Conservation (phyloP, 1,140 invertebrate genomes). For the Agrilus planipennis region DNA sequence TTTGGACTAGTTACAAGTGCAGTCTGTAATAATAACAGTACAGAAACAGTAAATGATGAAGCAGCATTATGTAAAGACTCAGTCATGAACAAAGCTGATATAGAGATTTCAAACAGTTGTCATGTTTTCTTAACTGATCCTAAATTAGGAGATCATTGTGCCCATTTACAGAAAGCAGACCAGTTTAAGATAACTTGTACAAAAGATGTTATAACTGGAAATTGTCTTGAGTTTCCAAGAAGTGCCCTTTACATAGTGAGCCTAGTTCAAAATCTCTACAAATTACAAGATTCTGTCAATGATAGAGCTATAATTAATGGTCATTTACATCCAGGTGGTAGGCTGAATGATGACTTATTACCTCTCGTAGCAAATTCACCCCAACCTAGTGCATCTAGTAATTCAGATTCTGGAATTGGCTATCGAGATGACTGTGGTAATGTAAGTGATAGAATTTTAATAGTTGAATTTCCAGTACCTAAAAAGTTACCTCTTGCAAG, state of each 20-base stretch:
- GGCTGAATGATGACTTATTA: conserved; percentile 14
- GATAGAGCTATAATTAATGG: conserved; percentile 7
- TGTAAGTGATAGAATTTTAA: conserved; percentile 67
- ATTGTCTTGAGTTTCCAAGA: conserved; percentile 79
- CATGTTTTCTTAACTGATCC: conserved; percentile 92
- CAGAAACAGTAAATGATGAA: conserved; percentile 12
- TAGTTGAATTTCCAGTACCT: conserved; percentile 59
- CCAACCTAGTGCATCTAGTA: conserved; percentile 79
- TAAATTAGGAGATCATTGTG: conserved; percentile 66
- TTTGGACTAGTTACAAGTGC: conserved; percentile 85
- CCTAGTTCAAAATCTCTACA: conserved; percentile 53
- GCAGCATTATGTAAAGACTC: background rate
- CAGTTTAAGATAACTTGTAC: conserved; percentile 71
- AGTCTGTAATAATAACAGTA: conserved; percentile 33
- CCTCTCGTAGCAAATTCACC: conserved; percentile 54
- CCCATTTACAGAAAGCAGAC: conserved; percentile 63
- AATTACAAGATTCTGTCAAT: conserved; percentile 33
- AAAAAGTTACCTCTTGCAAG: conserved; percentile 16
- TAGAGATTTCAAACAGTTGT: conserved; percentile 71
- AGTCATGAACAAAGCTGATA: conserved; percentile 32
- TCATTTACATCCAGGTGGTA: conserved; percentile 10
- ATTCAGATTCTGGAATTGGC: conserved; percentile 90
- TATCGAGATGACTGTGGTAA: conserved; percentile 65
- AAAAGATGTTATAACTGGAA: conserved; percentile 44
- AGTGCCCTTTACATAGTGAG: conserved; percentile 79